Evolutionary conservation across 2,797 vertebrate genomes (phyloP).

Genomic region (Cossypha heuglini): DNA sequence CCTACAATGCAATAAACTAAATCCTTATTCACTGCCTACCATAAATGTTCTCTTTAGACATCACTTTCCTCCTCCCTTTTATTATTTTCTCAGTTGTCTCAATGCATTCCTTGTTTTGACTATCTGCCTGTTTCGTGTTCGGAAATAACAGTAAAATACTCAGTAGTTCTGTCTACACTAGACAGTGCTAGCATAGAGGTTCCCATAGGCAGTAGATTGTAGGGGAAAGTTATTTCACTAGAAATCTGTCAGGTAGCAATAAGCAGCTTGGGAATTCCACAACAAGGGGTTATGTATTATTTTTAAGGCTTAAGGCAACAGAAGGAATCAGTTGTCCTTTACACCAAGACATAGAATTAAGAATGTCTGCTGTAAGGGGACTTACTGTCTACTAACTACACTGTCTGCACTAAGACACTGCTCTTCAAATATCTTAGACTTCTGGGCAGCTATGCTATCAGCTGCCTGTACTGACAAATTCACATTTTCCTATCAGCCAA

Average conservation of each 20-base stretch:
- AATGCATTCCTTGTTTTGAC: not conserved
- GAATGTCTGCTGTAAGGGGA: not conserved
- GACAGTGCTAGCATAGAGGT: not conserved
- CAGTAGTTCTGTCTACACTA: not conserved
- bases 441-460: not conserved
- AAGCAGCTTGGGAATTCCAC: not conserved
- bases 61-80: not conserved
- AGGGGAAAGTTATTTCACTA: not conserved
- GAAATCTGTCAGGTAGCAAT: not conserved
- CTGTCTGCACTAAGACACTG: not conserved
- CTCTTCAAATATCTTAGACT: not conserved
- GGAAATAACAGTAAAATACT: not conserved
- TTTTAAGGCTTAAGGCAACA: not conserved
- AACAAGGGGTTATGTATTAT: not conserved
- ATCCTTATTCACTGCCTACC: not conserved
- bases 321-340: not conserved
- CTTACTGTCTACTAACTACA: not conserved
- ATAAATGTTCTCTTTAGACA: not conserved
- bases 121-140: not conserved
- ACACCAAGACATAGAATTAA: not conserved
- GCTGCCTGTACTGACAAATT: not conserved
- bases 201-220: not conserved
- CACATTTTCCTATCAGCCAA: not conserved
- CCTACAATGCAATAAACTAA: not conserved
- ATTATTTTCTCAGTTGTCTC: not conserved